Percentiles rank a stretch among this genome's conserved stretches.
Evolutionary conservation across 2,888 invertebrate genomes (phyloP).

Genomic region (Julus scandinavius): DNA sequence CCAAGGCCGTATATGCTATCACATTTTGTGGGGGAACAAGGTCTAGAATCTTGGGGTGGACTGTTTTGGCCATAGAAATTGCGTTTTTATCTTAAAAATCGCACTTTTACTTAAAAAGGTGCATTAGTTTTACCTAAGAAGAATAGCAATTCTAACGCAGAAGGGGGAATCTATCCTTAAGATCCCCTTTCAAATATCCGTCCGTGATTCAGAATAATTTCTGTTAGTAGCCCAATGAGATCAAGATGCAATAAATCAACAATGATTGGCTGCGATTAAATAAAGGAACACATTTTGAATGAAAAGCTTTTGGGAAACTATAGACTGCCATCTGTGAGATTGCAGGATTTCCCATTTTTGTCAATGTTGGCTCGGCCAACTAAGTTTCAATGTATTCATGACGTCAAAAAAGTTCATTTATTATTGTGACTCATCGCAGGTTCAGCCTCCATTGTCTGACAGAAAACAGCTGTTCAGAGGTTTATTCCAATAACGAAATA

Average conservation of each 20-base stretch:
- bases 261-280: background rate
- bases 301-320: background rate
- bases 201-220: background rate
- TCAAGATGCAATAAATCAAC: constrained; percentile 2
- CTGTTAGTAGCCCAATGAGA: background rate
- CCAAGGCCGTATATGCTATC: too few relatives aligned
- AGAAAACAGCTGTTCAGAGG: background rate
- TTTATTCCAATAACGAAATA: background rate
- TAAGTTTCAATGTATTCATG: background rate
- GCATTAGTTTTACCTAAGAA: too few relatives aligned
- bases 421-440: background rate
- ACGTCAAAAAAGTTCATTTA: constrained; percentile 6
- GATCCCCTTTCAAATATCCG: too few relatives aligned
- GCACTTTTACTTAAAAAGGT: too few relatives aligned
- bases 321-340: background rate
- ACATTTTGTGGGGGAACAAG: too few relatives aligned
- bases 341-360: background rate
- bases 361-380: background rate
- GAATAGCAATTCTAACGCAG: too few relatives aligned
- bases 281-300: background rate
- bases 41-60: too few relatives aligned
- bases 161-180: background rate
- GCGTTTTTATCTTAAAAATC: too few relatives aligned
- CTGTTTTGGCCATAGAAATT: too few relatives aligned
- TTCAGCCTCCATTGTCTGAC: constrained; percentile 16